Base-by-base conservation (phyloP, 2,797 vertebrate species). In the Notoglanidium macrostoma region DNA sequence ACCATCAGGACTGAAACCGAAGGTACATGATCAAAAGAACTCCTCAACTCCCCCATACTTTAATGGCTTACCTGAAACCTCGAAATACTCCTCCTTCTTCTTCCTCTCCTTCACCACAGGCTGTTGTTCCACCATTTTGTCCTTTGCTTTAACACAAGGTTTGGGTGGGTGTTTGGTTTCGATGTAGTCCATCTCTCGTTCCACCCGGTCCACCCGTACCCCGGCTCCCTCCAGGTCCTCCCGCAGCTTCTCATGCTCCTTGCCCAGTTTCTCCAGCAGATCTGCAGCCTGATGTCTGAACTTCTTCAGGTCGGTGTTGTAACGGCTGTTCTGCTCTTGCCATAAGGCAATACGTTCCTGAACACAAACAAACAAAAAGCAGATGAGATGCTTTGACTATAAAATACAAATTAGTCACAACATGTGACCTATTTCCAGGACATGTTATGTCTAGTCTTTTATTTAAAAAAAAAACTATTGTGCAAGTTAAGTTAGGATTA, bases 311-410 rank as follows among this genome's bases (percentile, higher is more conserved):
- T 99, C 98, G 0, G 95, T 93, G 84, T 95, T 96, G 87, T 98
- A 97, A 67, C 96, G 97, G 83, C 94, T 97, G 29, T 96, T 95
- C 88, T 98, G 97, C n/a, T 98, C 96, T 0, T 98, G 96, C 97
- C 98, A 98, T 86, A 98, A 91, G 0, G 96, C 94, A 93, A 99
- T 97, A 65, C 97, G 96, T 85, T 98, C 97, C 98, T 99, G 91
- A 23, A 55, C 85, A 85, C 49, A 35, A 55, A 84, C 54, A 89
- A 49, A 89, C 15, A 29, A 11, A 67, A 65, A 67, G 80, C 12
- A 7, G 26, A 29, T 67, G 59, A 59, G 23, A 29, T 82, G 19
- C 5, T 80, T 11, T 63, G 21, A 63, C 10, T 44, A 14, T 55
- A 44, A 40, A 61, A 61, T 3, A 26, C 21, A 44, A 35, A 44